These are phyloP conservation scores for Rostratula benghalensis DNA, from an alignment of 2,113 vertebrate genomes.

Conservation along the genomic window DNA sequence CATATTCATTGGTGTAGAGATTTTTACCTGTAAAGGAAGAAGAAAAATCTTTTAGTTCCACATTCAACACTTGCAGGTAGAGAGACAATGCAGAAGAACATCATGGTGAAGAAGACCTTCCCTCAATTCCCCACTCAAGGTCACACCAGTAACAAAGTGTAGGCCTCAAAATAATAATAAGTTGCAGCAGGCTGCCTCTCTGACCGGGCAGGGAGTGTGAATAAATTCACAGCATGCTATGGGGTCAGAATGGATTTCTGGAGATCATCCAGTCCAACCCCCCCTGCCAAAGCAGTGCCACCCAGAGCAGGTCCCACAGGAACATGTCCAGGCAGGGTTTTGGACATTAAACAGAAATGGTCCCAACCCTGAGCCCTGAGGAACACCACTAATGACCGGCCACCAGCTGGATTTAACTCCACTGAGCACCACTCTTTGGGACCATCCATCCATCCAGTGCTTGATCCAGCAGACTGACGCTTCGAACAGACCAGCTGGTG, in stretches of 20 bases:
- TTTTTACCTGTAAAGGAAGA: slow-evolving; percentile 89
- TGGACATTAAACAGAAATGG: no score
- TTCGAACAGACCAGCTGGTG: neutral
- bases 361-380: no score
- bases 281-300: no score
- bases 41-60: neutral
- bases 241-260: no score
- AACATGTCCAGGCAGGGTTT: no score
- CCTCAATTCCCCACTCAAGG: neutral
- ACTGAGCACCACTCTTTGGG: no score
- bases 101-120: no score
- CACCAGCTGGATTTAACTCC: no score
- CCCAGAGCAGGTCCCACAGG: no score
- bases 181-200: neutral
- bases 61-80: neutral
- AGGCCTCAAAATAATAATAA: neutral
- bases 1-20: slow-evolving; percentile 98
- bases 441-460: no score
- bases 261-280: no score
- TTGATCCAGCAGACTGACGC: neutral
- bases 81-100: neutral
- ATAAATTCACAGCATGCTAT: neutral
- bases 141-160: neutral
- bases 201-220: rapidly evolving
- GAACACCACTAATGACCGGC: no score